Percentiles rank a stretch among this genome's conserved stretches.
Conservation (phyloP, 2,797 vertebrate species). For the Tinamus major region DNA sequence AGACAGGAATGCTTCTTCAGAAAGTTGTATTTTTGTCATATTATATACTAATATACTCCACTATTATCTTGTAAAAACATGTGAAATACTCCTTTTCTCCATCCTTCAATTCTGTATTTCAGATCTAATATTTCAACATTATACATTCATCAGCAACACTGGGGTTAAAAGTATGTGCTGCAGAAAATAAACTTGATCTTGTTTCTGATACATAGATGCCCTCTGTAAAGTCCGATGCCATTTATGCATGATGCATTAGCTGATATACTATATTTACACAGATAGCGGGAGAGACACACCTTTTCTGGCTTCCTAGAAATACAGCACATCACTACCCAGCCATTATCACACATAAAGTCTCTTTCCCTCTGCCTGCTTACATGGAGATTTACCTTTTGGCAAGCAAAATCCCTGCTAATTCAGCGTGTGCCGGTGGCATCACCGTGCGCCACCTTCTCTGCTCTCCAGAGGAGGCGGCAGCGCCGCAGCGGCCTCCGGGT, state of each 20-base stretch:
- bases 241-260: neutral
- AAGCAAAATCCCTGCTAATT: neutral
- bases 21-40: constrained; percentile 5
- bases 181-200: neutral
- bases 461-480: constrained; percentile 51
- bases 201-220: neutral
- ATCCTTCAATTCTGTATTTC: neutral
- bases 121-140: neutral
- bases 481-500: constrained; percentile 45
- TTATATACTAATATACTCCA: neutral
- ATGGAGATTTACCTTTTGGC: constrained; percentile 3
- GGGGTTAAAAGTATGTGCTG: neutral
- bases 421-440: constrained; percentile 55
- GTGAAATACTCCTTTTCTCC: neutral
- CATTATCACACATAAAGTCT: neutral
- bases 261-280: neutral
- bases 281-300: neutral
- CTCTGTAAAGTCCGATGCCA: neutral
- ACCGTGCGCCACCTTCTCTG: constrained; percentile 42
- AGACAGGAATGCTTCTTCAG: neutral
- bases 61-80: neutral
- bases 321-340: neutral
- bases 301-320: constrained; percentile 10
- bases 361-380: constrained; percentile 16
- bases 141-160: neutral